A percentile compares a stretch with the other conserved stretches of the same genome.
These are phyloP conservation scores for Phytoseiulus persimilis DNA, from an alignment of 2,888 invertebrate genomes.

Conservation along the genomic window DNA sequence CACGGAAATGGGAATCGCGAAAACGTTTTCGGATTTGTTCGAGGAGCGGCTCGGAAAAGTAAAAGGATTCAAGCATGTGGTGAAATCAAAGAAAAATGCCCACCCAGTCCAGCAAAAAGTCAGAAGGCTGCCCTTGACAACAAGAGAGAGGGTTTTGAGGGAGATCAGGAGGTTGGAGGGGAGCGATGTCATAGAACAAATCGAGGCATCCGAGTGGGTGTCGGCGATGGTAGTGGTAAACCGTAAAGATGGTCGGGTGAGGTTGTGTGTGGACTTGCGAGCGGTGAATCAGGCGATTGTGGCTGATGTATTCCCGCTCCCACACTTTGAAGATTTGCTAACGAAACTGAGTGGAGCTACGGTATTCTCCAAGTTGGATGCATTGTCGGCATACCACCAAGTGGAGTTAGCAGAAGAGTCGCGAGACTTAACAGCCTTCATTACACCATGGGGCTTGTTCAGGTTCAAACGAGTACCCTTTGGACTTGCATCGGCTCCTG, in stretches of 20 bases:
- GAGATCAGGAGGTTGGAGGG: too few relatives aligned
- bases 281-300: conserved; percentile 39
- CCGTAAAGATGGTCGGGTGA: conserved; percentile 36
- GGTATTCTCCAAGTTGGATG: conserved; percentile 29
- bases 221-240: conserved; percentile 21
- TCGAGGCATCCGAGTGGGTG: conserved; percentile 8
- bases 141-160: not conserved
- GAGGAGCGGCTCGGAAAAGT: not conserved
- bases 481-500: conserved; percentile 39
- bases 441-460: conserved; percentile 35
- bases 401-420: conserved; percentile 9
- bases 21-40: not conserved
- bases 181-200: conserved; percentile 11
- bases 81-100: not conserved
- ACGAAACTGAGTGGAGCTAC: not conserved
- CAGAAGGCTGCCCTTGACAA: not conserved
- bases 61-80: not conserved
- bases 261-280: conserved; percentile 38
- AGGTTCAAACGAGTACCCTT: conserved; percentile 28
- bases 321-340: conserved; percentile 29
- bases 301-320: conserved; percentile 27
- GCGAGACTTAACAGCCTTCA: conserved; percentile 37
- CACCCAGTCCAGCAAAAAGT: conserved; percentile 17
- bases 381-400: conserved; percentile 38
- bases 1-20: not conserved